These are phyloP conservation scores for Diphyllodes magnificus DNA, from an alignment of 2,113 vertebrate genomes.

Conservation along the genomic window DNA sequence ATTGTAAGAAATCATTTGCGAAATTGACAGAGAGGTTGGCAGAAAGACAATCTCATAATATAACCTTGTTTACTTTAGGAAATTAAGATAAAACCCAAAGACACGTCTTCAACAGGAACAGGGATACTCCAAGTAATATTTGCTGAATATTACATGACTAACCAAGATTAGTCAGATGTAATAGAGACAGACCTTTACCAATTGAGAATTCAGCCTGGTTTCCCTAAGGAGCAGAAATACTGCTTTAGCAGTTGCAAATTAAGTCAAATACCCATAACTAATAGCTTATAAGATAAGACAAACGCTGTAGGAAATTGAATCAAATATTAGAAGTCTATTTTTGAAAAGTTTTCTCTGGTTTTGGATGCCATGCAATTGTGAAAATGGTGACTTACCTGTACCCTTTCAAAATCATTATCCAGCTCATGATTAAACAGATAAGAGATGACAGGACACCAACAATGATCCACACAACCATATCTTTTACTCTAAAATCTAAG, in stretches of 20 bases:
- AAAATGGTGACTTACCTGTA: conserved; percentile 74
- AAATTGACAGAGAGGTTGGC: not conserved
- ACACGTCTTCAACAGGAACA: not conserved
- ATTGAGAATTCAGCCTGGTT: not conserved
- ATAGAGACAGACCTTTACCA: not conserved
- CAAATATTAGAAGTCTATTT: not conserved
- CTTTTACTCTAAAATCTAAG: conserved; percentile 74
- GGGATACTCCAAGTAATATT: not conserved
- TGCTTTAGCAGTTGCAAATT: not conserved
- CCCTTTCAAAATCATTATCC: conserved; percentile 81
- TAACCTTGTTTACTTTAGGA: not conserved
- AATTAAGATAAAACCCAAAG: not conserved
- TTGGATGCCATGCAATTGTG: not conserved
- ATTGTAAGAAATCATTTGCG: not conserved
- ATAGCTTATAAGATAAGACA: not conserved
- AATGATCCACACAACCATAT: conserved; percentile 83
- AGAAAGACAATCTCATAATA: not conserved
- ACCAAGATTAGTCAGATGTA: not conserved
- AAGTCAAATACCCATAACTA: not conserved
- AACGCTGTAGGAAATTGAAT: not conserved
- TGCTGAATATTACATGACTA: not conserved
- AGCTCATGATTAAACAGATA: conserved; percentile 78
- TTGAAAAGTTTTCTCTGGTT: not conserved
- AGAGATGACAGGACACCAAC: conserved; percentile 76
- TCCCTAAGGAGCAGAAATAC: not conserved